Evolutionary conservation across 2,888 invertebrate species (phyloP).

Genomic region (Mongoloraphidia duomilia): DNA sequence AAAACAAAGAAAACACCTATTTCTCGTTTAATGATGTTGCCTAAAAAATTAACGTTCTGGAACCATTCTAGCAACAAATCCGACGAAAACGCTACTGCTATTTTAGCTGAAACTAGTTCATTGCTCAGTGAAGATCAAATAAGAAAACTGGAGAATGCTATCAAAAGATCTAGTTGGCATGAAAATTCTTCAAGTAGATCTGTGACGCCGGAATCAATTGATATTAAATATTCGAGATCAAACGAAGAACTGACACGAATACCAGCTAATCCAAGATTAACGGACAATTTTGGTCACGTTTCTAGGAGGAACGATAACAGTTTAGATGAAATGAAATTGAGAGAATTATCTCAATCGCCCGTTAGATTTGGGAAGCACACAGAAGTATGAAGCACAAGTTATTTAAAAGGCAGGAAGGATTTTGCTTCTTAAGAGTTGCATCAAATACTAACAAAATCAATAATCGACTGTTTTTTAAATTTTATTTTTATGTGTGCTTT

Average conservation of each 20-base stretch:
- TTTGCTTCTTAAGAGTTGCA: too few species aligned
- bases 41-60: constrained; percentile 42
- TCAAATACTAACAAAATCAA: too few species aligned
- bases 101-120: background rate
- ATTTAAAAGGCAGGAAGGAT: too few species aligned
- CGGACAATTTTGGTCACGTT: too few species aligned
- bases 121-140: background rate
- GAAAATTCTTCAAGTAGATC: constrained; percentile 9
- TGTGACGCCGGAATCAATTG: too few species aligned
- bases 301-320: too few species aligned
- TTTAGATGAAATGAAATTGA: too few species aligned
- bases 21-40: constrained; percentile 33
- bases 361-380: too few species aligned
- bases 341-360: too few species aligned
- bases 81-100: background rate
- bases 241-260: background rate
- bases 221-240: background rate
- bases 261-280: background rate
- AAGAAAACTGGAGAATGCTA: background rate
- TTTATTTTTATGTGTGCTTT: too few species aligned
- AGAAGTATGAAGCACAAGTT: too few species aligned
- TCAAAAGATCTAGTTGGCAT: constrained; percentile 21
- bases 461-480: too few species aligned
- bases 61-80: constrained; percentile 15
- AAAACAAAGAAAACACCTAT: constrained; percentile 17